Conservation (phyloP, 2,888 invertebrate genomes). For the Ophioninae sp. region DNA sequence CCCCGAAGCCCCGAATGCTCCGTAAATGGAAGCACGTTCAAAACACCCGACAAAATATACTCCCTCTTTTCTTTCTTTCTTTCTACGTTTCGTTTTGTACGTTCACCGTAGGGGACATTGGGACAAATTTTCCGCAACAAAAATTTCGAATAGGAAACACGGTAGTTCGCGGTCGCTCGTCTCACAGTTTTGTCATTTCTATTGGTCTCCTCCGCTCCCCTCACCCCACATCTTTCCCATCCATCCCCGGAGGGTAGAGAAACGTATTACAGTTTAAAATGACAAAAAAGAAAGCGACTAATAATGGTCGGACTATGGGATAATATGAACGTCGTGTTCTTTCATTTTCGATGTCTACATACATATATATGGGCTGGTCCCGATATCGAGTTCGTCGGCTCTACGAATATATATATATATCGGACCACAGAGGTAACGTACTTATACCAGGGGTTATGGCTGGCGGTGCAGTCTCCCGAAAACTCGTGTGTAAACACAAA, state of each 20-base stretch:
- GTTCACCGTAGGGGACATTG: conserved; percentile 69
- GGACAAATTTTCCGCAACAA: conserved; percentile 80
- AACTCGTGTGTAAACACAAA: conserved; percentile 76
- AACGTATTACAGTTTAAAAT: conserved; percentile 79
- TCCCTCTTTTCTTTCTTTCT: conserved; percentile 34
- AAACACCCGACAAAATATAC: conserved; percentile 30
- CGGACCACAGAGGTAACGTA: conserved; percentile 17
- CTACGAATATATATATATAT: conserved; percentile 20
- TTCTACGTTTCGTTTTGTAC: conserved; percentile 54
- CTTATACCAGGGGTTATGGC: conserved; percentile 46
- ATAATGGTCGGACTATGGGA: conserved; percentile 76
- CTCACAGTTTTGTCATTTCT: conserved; percentile 46
- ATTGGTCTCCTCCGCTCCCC: conserved; percentile 9
- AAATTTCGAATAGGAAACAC: conserved; percentile 77
- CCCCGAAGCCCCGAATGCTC: no score
- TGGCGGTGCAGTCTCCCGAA: conserved; percentile 74
- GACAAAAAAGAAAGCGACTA: conserved; percentile 75
- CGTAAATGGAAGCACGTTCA: neutral
- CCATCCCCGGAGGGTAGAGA: conserved; percentile 69
- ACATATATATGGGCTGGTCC: conserved; percentile 60
- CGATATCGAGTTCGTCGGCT: conserved; percentile 68
- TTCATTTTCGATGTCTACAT: conserved; percentile 14
- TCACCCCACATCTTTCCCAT: conserved; percentile 9
- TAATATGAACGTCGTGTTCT: conserved; percentile 68
- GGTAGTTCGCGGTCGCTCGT: conserved; percentile 65